Base-by-base conservation (phyloP, 1,140 invertebrate species). In the Drosophila littoralis region DNA sequence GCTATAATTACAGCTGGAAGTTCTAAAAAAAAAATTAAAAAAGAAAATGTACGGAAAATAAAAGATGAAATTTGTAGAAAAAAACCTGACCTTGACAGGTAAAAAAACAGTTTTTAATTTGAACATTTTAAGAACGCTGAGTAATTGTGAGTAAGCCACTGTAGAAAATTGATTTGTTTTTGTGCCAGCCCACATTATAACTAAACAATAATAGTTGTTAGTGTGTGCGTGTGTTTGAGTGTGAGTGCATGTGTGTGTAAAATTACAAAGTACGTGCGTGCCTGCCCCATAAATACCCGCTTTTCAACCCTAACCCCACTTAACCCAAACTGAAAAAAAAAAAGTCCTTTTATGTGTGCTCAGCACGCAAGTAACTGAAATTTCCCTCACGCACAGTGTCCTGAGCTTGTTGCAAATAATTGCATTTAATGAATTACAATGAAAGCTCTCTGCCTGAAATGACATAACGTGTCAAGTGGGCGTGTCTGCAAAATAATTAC, bases 331-430 rank as follows among this genome's bases (percentile, higher is more conserved):
- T 57, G 33, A 28, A 78, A 63, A 71, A 61, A 54, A 79, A 74
- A 79, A 63, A 50, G 59, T 77, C 81, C 65, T 66, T 74, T 75
- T 71, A 85, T 76, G 63, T 60, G 43, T 1, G 15, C 10, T 17
- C 33, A 58, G 8, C 81, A 85, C 77, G 81, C 77, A 28, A 84
- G 17, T 40, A 8, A 32, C 28, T 12, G 28, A 51, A 67, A 54
- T n/a, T 48, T 15, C 38, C 28, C 8, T 10, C 10, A 8, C 15
- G 22, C 43, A 45, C 42, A 57, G 43, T 51, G 36, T 45, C 36
- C 36, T 43, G 12, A 60, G 46, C 55, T 10, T 40, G 48, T 32
- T 40, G 40, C 36, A 54, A 54, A 55, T 55, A 38, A 55, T 38
- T 55, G n/a, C 10, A 48, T 48, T 15, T 38, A 9, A 22, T 22